Evolutionary conservation across 2,797 vertebrate genomes (phyloP).

Genomic region (Lagodon rhomboides): DNA sequence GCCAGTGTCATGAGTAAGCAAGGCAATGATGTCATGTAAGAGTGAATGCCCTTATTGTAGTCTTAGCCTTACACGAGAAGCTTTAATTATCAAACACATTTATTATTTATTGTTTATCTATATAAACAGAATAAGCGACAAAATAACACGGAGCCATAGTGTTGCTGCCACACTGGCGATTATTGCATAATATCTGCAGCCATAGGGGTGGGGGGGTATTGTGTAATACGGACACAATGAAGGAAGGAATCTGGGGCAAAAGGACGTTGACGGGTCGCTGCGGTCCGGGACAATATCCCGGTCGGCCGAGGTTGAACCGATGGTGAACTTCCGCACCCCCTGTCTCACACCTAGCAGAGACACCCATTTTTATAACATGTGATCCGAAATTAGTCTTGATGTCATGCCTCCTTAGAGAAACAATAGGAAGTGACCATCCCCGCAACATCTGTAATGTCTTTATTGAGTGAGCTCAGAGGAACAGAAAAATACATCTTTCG

Average conservation of each 20-base stretch:
- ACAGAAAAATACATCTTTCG: neutral
- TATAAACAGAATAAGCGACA: neutral
- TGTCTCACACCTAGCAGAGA: neutral
- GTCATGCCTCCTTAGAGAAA: slow-evolving; percentile 49
- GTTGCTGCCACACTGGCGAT: slow-evolving; percentile 81
- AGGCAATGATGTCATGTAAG: slow-evolving; percentile 61
- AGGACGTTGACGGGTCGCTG: slow-evolving; percentile 41
- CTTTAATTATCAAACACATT: neutral
- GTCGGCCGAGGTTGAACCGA: slow-evolving; percentile 2
- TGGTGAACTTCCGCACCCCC: slow-evolving; percentile 20
- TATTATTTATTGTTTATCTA: neutral
- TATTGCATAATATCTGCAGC: slow-evolving; percentile 88
- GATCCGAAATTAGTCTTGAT: slow-evolving; percentile 53
- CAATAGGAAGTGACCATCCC: slow-evolving; percentile 15
- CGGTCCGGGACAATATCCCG: neutral
- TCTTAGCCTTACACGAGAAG: neutral
- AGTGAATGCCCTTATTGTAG: slow-evolving; percentile 45
- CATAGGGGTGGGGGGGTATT: slow-evolving; percentile 78
- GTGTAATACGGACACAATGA: slow-evolving; percentile 88
- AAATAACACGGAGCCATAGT: neutral
- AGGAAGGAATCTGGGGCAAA: slow-evolving; percentile 86
- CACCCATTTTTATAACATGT: slow-evolving; percentile 49
- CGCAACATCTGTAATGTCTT: neutral
- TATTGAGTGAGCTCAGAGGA: neutral
- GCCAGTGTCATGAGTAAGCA: slow-evolving; percentile 54